Base-by-base conservation (phyloP, 2,797 vertebrate genomes). In the Anguilla megastoma region DNA sequence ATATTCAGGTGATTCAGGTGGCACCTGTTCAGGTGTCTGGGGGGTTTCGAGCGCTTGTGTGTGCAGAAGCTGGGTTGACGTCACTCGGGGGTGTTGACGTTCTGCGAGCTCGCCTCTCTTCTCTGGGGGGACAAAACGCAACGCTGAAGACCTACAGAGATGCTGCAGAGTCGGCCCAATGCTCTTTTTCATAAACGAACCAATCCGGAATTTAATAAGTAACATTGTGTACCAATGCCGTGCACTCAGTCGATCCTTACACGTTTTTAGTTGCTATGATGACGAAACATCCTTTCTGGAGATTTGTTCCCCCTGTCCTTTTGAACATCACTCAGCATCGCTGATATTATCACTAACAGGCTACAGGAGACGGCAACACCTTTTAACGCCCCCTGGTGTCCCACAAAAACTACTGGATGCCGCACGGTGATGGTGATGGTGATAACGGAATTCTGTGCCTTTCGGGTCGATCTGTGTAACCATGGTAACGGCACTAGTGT, bases 1-100 rank as follows among this genome's bases (percentile, higher is more conserved):
- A 84, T 90, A 89, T 93, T 84, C 86, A 41, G 36, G 36, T 3
- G 36, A 52, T 52, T 10, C 50, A 91, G 84, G 88, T 88, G 69
- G 87, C 21, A 80, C 60, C 63, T 88, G 41, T 63, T 48, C 88
- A 45, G n/a, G 69, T 74, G 27, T n/a, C 54, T 56, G 74, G 45
- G 27, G 30, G 1, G 33, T 33, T 69, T 24, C 6, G 36, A 30
- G 33, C 33, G 21, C 2, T 3, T 76, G 30, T 16, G 71, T 10
- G 14, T 41, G 16, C 30, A 76, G 71, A 41, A 36, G 10, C 71
- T 33, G 27, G 33, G 10, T 0, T 36, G 71, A 21, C 7, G 33
- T 76, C 71, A 76, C 36, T 41, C 10, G 3, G 18, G 71, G 30
- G 33, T 41, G 71, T 76, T 76, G 30, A 18, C 3, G 71, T 76